Evolutionary conservation across 1,140 invertebrate genomes (phyloP).

Genomic region (Phenacoccus solenopsis): DNA sequence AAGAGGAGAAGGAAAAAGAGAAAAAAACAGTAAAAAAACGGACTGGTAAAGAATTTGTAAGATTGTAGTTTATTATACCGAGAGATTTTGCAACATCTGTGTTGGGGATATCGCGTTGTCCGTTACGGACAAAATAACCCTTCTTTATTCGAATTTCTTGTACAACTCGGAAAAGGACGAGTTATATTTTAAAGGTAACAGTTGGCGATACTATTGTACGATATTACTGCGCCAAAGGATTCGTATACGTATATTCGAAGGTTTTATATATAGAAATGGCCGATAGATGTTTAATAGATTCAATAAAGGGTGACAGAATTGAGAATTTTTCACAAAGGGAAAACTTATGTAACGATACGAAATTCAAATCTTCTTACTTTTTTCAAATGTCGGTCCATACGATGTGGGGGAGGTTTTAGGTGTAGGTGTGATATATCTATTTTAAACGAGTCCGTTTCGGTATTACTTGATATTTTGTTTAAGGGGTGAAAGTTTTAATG

Average conservation of each 20-base stretch:
- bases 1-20: not conserved
- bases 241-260: not conserved
- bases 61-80: slow-evolving; percentile 9
- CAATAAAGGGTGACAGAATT: slow-evolving; percentile 10
- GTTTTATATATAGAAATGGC: not conserved
- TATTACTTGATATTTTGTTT: too few relatives aligned
- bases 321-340: not conserved
- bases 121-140: slow-evolving; percentile 14
- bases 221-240: slow-evolving; percentile 12
- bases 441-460: not conserved
- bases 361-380: not conserved
- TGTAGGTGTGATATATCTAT: not conserved
- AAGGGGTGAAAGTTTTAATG: too few relatives aligned
- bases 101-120: slow-evolving; percentile 6
- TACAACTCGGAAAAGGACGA: not conserved
- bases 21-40: slow-evolving; percentile 5
- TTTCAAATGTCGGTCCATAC: not conserved
- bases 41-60: slow-evolving; percentile 15
- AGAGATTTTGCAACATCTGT: slow-evolving; percentile 13
- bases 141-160: slow-evolving; percentile 14
- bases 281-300: slow-evolving; percentile 17
- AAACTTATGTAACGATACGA: slow-evolving; percentile 16
- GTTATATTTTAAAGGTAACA: slow-evolving; percentile 14
- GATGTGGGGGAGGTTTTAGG: too few relatives aligned
- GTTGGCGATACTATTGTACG: slow-evolving; percentile 13